Evolutionary conservation across 2,888 invertebrate species (phyloP), one percentile per base, ranked within the genome.

Genomic region (Agrochola circellaris): DNA sequence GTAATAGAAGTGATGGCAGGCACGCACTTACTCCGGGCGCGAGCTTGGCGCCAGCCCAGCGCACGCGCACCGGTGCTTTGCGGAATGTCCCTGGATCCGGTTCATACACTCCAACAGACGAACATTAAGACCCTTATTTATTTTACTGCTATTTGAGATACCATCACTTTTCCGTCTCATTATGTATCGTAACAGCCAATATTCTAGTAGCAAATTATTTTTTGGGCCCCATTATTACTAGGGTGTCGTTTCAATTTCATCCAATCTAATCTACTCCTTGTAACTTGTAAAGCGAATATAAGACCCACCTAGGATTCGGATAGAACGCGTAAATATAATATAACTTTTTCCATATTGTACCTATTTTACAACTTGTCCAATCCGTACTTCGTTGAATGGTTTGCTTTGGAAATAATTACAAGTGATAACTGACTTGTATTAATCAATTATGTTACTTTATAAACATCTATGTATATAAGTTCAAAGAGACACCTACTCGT

Each of bases 41-140:
- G 73, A 77, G 69, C 67, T 84, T 87, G 85, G 79, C 81, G 88
- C 86, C 86, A 75, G 67, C 84, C 80, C 83, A 89, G 82, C 88
- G 90, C 89, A 90, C 87, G 83, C 87, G 90, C 91, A 93, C 92
- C 93, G 93, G 91, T 93, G 93, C 87, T 89, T 90, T 88, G 87
- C 87, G 90, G 92, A 93, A 92, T 93, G 91, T 87, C 88, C 81
- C 86, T 82, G 88, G 89, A 92, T 93, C 92, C 93, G 93, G 92
- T 92, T 92, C 91, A 89, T 87, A 85, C 82, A 81, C 87, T 82
- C 77, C 54, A 38, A 76, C 51, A 54, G 79, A 78, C 61, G 54
- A 77, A 77, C 75, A 83, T 78, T 73, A 80, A 79, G 64, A 70
- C 70, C 73, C 72, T 74, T 79, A 75, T 72, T 77, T 62, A 81